A percentile compares a stretch with the other conserved stretches of the same genome.
phyloP scores from a whole-genome alignment of 2,888 invertebrate genomes.

The Epinotia bilunana region DNA sequence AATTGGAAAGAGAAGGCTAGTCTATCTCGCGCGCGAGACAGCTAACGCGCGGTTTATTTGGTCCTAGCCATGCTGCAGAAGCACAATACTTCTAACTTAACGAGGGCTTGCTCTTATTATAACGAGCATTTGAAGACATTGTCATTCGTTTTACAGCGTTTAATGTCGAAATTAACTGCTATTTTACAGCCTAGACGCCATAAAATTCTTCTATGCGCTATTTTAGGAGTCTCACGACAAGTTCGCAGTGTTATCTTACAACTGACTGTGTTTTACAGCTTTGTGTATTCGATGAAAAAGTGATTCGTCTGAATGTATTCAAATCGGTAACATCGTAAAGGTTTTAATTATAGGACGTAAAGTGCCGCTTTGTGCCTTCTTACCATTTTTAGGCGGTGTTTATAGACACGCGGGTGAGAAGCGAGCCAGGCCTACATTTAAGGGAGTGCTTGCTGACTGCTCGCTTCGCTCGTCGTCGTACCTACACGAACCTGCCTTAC shows the following conservation, averaged over 20 bases:
- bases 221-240: conserved; percentile 2
- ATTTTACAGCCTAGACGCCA: conserved; percentile 4
- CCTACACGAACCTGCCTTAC: too few species aligned
- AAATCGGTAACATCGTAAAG: conserved; percentile 17
- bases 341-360: background rate
- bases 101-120: background rate
- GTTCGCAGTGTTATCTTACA: conserved; percentile 2
- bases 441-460: too few species aligned
- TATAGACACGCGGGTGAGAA: too few species aligned
- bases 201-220: conserved; percentile 11
- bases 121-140: conserved; percentile 7
- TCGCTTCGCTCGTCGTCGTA: too few species aligned
- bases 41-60: too few species aligned
- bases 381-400: background rate
- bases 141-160: conserved; percentile 18
- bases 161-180: background rate
- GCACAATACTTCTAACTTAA: background rate
- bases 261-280: conserved; percentile 1
- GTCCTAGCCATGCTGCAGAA: too few species aligned
- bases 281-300: conserved; percentile 12
- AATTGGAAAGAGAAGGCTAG: too few species aligned
- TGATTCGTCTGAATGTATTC: background rate
- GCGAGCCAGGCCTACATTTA: background rate
- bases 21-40: too few species aligned
- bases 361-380: background rate